Conservation (phyloP, 2,113 vertebrate genomes). For the Sclerurus mexicanus region DNA sequence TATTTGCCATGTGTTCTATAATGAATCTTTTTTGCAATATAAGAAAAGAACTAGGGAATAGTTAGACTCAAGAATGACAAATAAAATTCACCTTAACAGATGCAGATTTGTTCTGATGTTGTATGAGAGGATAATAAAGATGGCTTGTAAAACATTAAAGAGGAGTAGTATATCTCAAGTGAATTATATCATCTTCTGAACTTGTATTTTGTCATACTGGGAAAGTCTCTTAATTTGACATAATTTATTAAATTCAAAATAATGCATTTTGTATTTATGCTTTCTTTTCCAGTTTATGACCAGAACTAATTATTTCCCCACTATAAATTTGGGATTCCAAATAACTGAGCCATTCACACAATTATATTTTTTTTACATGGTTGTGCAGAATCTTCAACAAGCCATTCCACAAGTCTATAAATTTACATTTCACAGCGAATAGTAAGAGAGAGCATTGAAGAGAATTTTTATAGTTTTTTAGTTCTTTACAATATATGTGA, state of each 20-base stretch:
- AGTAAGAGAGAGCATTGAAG: background rate
- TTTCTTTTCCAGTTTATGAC: background rate
- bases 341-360: background rate
- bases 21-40: background rate
- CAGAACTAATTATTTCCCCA: background rate
- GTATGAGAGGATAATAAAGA: constrained; percentile 43
- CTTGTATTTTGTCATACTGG: background rate
- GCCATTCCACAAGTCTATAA: background rate
- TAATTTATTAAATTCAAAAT: constrained; percentile 8
- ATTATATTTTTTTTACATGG: background rate
- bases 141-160: constrained; percentile 48
- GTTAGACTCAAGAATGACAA: constrained; percentile 24
- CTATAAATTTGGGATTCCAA: background rate
- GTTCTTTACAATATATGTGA: background rate
- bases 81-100: constrained; percentile 58
- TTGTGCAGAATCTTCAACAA: background rate
- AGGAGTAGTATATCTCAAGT: background rate
- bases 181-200: constrained; percentile 1
- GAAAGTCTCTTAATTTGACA: background rate
- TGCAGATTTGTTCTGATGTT: constrained; percentile 30
- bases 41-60: constrained; percentile 10
- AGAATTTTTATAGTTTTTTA: background rate
- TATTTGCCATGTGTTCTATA: constrained; percentile 17
- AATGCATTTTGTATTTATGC: background rate
- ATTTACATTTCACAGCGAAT: background rate